Percentiles rank a stretch among this genome's conserved stretches.
Evolutionary conservation across 2,888 invertebrate species (phyloP).

Genomic region (Lapara coniferarum): DNA sequence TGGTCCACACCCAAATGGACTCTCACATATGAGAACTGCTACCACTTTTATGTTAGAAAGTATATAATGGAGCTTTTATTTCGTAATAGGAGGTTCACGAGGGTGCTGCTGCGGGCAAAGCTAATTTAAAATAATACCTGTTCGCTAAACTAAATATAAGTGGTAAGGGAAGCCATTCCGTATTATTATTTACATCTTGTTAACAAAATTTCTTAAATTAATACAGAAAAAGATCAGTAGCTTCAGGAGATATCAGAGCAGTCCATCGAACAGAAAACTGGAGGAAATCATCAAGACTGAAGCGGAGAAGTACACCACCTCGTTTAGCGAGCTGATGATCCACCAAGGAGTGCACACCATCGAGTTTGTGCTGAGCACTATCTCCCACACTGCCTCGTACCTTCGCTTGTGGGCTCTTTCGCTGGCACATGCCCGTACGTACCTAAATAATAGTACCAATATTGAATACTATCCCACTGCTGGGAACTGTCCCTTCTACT

Average conservation of each 20-base stretch:
- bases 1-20: no score
- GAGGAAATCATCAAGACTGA: conserved; percentile 39
- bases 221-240: conserved; percentile 41
- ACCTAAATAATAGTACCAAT: neutral
- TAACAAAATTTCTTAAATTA: neutral
- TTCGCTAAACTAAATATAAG: no score
- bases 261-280: conserved; percentile 35
- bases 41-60: no score
- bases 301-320: conserved; percentile 37
- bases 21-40: no score
- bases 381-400: conserved; percentile 96
- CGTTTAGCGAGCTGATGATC: conserved; percentile 89
- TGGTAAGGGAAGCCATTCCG: no score
- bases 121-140: neutral
- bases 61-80: neutral
- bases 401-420: conserved; percentile 95
- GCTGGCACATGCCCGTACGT: conserved; percentile 92
- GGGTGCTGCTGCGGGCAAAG: no score
- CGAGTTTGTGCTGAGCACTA: conserved; percentile 93
- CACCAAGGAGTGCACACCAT: conserved; percentile 94
- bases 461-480: no score
- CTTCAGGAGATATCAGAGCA: conserved; percentile 41
- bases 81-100: neutral
- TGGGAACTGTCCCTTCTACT: no score
- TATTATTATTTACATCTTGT: no score